phyloP scores from a whole-genome alignment of 2,888 invertebrate genomes.

The Dryobotodes eremita region DNA sequence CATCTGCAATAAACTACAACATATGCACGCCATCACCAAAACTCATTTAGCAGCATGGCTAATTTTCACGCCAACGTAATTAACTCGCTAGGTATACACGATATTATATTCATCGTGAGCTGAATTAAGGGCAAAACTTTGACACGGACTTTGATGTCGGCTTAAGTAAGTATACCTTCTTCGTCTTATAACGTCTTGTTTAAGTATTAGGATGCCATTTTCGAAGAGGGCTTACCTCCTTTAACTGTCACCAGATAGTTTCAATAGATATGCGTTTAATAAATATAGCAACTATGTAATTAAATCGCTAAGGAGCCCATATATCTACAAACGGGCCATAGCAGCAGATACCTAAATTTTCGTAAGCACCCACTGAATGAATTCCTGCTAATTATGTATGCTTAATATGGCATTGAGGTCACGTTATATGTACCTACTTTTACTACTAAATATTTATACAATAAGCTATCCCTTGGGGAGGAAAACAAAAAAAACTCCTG shows the following conservation, averaged over 20 bases:
- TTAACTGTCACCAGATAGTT: constrained; percentile 26
- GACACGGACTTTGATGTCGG: constrained; percentile 77
- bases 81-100: constrained; percentile 77
- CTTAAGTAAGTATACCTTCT: constrained; percentile 69
- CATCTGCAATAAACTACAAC: constrained; percentile 61
- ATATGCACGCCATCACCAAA: constrained; percentile 67
- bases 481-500: constrained; percentile 33
- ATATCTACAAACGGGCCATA: constrained; percentile 31
- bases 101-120: constrained; percentile 83
- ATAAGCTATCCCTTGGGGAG: constrained; percentile 38
- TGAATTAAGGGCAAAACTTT: constrained; percentile 81
- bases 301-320: constrained; percentile 23
- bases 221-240: constrained; percentile 41
- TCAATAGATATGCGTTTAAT: constrained; percentile 28
- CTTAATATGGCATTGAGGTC: constrained; percentile 65
- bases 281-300: constrained; percentile 37
- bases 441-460: constrained; percentile 59
- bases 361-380: constrained; percentile 49
- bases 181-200: constrained; percentile 66
- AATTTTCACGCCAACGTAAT: constrained; percentile 81
- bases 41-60: constrained; percentile 74
- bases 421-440: constrained; percentile 49
- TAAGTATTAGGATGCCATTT: constrained; percentile 62
- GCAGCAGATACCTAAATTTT: constrained; percentile 32
- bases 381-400: constrained; percentile 62